These are phyloP conservation scores for Pygmarrhopalites habei DNA, from an alignment of 1,140 invertebrate species.

Conservation along the genomic window DNA sequence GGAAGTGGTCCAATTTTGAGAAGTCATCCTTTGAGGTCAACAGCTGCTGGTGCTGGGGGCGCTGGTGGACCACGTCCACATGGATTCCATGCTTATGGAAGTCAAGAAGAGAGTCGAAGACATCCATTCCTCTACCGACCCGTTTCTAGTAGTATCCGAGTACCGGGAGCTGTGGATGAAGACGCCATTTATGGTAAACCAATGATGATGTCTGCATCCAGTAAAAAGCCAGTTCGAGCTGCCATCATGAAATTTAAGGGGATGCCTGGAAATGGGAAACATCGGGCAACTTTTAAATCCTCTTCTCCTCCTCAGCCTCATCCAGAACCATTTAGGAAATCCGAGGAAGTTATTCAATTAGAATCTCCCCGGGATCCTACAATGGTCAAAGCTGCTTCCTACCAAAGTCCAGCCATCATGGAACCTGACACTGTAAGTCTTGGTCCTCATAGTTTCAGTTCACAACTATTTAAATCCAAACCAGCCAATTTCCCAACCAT, in stretches of 20 bases:
- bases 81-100: neutral
- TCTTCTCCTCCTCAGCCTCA: neutral
- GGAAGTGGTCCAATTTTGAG: neutral
- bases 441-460: neutral
- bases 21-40: conserved; percentile 8
- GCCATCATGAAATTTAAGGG: neutral
- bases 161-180: conserved; percentile 4
- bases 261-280: neutral
- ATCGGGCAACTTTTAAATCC: neutral
- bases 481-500: neutral
- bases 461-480: neutral
- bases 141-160: neutral
- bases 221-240: neutral
- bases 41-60: no score
- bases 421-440: conserved; percentile 15
- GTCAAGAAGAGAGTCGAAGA: neutral
- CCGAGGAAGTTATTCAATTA: neutral
- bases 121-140: conserved; percentile 1
- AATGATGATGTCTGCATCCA: conserved; percentile 32
- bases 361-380: neutral
- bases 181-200: conserved; percentile 30
- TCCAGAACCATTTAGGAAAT: neutral
- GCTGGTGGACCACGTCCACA: neutral
- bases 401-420: neutral
- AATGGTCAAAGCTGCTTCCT: neutral